Evolutionary conservation across 1,140 invertebrate genomes (phyloP), one percentile per base, ranked within the genome.

Genomic region (Penaeus japonicus): DNA sequence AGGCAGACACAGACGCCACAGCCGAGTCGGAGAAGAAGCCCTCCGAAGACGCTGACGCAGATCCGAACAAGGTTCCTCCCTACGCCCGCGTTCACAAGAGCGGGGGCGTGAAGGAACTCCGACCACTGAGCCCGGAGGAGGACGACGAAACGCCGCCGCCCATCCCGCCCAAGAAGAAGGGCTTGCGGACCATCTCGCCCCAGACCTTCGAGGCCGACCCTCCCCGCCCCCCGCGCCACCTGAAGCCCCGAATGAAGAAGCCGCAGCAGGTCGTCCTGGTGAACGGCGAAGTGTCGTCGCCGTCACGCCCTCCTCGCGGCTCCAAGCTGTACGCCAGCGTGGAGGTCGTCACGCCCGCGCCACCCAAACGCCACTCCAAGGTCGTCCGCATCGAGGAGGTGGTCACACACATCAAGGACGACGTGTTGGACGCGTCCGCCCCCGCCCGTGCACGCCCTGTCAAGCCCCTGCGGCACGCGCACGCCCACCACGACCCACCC

Each of bases 121-220:
- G 87, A 17, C 70, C 87, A 4, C 57, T 88, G 32, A 22, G 24
- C 7, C 7, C 30, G n/a, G 35, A 59, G 18, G 82, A 85, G 24
- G 82, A 84, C n/a, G 82, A 85, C 39, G 87, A 85, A 27, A 32
- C 55, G 1, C 87, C 87, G 10, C 87, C 87, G 12, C 87, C 87
- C 20, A 89, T 89, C 54, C 87, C 87, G 1, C 87, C 87, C 15
- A 89, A 89, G 55, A 89, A 89, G 82, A 89, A 89, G 39, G 87
- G 87, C 5, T 17, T 89, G 17, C 79, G 83, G 27, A 84, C 87
- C 39, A 89, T 89, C 32, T 80, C 87, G 17, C 87, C 87, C 0
- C 75, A 84, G 54, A 55, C 79, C 12, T 30, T 77, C 1, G 87
- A 78, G 18, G 20, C n/a, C 15, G 55, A 84, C 17, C 87, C 87